Evolutionary conservation across 2,113 vertebrate genomes (phyloP).

Genomic region (Gorilla gorilla): DNA sequence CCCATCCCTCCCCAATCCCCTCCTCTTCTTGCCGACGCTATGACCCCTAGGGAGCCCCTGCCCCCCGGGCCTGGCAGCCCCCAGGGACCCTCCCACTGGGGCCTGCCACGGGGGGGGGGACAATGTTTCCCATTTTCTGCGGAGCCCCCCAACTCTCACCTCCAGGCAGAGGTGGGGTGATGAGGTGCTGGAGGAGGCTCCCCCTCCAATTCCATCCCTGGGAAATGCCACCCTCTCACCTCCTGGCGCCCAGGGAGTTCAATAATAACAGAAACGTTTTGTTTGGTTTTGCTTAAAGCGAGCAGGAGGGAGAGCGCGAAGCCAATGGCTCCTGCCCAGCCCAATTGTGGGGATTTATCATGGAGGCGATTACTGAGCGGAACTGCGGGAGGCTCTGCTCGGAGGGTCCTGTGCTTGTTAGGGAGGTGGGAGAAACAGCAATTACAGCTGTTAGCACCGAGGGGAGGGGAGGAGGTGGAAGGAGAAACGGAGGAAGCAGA

Average conservation of each 20-base stretch:
- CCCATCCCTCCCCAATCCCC: not conserved
- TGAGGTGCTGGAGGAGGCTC: not conserved
- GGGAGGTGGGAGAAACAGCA: not conserved
- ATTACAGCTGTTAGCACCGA: not conserved
- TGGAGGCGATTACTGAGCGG: conserved; percentile 72
- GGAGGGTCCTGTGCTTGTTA: not conserved
- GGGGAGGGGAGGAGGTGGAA: fast-evolving
- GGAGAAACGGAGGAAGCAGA: fast-evolving
- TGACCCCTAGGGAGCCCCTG: fast-evolving
- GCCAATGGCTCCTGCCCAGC: conserved; percentile 55
- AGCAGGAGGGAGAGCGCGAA: not conserved
- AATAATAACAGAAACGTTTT: conserved; percentile 74
- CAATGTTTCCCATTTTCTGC: not conserved
- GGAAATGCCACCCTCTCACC: not conserved
- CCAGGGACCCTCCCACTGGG: not conserved
- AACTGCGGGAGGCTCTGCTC: conserved; percentile 76
- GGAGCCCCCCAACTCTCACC: not conserved
- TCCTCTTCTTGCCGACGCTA: fast-evolving
- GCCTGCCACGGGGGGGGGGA: not conserved
- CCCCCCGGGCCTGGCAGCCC: fast-evolving
- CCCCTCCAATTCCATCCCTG: not conserved
- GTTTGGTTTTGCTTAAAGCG: not conserved
- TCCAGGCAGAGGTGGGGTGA: not conserved
- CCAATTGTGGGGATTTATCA: conserved; percentile 72
- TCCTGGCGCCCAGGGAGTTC: not conserved